Evolutionary conservation across 2,113 vertebrate species (phyloP).

Genomic region (Pollachius pollachius): DNA sequence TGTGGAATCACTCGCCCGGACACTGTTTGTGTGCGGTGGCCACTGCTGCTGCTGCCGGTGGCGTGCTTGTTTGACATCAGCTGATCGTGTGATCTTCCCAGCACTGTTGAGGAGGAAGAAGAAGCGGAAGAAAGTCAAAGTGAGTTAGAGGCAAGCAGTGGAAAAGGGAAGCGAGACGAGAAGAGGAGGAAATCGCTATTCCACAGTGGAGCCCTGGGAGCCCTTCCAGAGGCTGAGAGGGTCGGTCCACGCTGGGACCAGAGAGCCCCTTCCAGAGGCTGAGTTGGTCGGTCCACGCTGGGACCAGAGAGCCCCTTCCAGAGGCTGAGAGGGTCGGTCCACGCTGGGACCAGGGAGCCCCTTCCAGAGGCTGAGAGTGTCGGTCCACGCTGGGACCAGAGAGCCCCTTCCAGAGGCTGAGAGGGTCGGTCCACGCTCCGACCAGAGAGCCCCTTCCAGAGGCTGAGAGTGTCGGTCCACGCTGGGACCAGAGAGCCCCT

Average conservation of each 20-base stretch:
- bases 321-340: no score
- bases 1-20: conserved; percentile 32
- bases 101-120: conserved; percentile 37
- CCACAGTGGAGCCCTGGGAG: conserved; percentile 37
- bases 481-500: background rate
- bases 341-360: no score
- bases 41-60: conserved; percentile 41
- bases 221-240: no score
- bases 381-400: no score
- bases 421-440: no score
- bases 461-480: no score
- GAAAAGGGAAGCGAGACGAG: conserved; percentile 31
- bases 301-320: no score
- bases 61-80: conserved; percentile 34
- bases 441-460: background rate
- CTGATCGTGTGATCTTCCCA: conserved; percentile 32
- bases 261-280: no score
- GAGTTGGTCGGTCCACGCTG: no score
- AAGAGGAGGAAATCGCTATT: conserved; percentile 39
- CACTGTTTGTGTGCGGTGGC: conserved; percentile 32
- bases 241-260: no score
- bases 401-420: background rate
- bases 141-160: background rate
- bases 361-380: no score
- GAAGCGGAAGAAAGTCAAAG: conserved; percentile 16